Evolutionary conservation across 2,888 invertebrate genomes (phyloP).

Genomic region (Creontiades dilutus): DNA sequence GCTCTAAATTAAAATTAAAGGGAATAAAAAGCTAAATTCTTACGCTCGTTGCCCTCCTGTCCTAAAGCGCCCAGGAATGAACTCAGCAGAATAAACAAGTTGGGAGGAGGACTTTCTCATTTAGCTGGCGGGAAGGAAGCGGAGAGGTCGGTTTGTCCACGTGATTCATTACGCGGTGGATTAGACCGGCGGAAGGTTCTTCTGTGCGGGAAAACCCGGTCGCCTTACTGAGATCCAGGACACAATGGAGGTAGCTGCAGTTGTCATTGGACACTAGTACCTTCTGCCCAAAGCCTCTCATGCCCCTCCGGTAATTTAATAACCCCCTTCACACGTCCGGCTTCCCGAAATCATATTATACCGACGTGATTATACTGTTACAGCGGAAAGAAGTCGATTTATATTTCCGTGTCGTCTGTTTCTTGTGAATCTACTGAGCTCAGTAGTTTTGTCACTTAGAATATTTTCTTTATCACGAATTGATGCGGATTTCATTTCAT

Average conservation of each 20-base stretch:
- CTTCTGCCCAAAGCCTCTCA: not conserved
- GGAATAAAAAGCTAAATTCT: not conserved
- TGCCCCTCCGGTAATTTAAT: slow-evolving; percentile 25
- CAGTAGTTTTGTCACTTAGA: no score
- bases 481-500: no score
- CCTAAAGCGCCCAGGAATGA: not conserved
- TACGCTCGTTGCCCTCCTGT: not conserved
- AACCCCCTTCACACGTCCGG: slow-evolving; percentile 40
- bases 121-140: not conserved
- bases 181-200: slow-evolving; percentile 44
- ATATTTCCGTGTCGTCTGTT: not conserved
- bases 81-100: slow-evolving; percentile 29
- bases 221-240: slow-evolving; percentile 18
- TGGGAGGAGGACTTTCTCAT: slow-evolving; percentile 27
- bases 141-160: slow-evolving; percentile 34
- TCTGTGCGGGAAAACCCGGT: slow-evolving; percentile 24
- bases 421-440: no score
- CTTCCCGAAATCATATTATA: slow-evolving; percentile 42
- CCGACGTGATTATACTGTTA: slow-evolving; percentile 12
- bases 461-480: no score
- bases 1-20: not conserved
- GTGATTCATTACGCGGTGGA: slow-evolving; percentile 43
- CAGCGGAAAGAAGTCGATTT: not conserved
- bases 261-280: slow-evolving; percentile 52
- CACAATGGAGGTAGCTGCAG: slow-evolving; percentile 45